Percentiles rank a stretch among this genome's conserved stretches.
phyloP scores from a whole-genome alignment of 2,888 invertebrate genomes.

The Linnaemya tessellans region DNA sequence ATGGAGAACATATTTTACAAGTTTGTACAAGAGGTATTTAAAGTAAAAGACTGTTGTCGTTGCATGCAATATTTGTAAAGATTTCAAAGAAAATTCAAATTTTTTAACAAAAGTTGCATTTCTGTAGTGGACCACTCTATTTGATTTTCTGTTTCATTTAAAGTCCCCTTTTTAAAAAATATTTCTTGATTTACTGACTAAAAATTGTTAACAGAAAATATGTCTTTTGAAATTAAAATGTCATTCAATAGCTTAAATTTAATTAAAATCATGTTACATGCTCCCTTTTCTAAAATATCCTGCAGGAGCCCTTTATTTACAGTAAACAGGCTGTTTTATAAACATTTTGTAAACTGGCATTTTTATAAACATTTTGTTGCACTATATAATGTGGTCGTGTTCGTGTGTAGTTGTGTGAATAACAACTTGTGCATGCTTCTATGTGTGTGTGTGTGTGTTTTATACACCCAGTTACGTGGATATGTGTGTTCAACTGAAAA shows the following conservation, averaged over 20 bases:
- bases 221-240: conserved; percentile 18
- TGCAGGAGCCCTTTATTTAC: conserved; percentile 36
- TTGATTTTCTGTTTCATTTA: too few species aligned
- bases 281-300: not conserved
- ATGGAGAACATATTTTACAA: too few species aligned
- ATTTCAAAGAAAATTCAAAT: too few species aligned
- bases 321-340: conserved; percentile 19
- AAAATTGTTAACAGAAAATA: conserved; percentile 14
- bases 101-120: too few species aligned
- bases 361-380: conserved; percentile 21
- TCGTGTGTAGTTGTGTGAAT: not conserved
- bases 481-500: not conserved
- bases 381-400: not conserved
- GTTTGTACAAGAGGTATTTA: too few species aligned
- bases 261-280: conserved; percentile 34
- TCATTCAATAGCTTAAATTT: conserved; percentile 19
- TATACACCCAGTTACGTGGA: too few species aligned
- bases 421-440: not conserved
- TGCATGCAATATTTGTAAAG: too few species aligned
- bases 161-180: not conserved
- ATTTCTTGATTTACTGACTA: not conserved
- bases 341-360: conserved; percentile 10
- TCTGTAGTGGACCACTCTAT: too few species aligned
- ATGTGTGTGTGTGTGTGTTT: not conserved
- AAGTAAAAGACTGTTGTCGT: too few species aligned